Conservation (phyloP, 2,113 vertebrate species). For the Danionella cerebrum region DNA sequence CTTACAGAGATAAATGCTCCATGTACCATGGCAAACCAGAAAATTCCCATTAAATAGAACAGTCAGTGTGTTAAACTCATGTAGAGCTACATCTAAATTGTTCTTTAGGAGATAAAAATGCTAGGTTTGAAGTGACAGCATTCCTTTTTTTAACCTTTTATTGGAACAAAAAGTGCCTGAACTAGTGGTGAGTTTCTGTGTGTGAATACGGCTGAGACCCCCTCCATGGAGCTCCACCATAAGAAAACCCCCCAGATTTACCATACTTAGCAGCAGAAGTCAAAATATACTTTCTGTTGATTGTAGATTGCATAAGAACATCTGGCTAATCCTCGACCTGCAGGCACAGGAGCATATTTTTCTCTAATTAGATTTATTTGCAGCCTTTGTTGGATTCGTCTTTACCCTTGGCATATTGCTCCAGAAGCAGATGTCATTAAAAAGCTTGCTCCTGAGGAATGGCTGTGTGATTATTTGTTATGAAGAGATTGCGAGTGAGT, state of each 20-base stretch:
- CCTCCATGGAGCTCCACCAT: no score
- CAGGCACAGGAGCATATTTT: slow-evolving; percentile 53
- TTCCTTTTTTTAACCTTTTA: no score
- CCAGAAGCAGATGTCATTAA: slow-evolving; percentile 53
- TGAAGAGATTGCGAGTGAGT: slow-evolving; percentile 18
- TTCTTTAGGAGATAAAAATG: no score
- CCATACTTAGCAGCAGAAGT: slow-evolving; percentile 61
- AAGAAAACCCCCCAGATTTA: slow-evolving; percentile 62
- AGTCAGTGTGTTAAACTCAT: no score
- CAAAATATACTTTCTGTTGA: slow-evolving; percentile 65
- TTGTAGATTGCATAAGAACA: slow-evolving; percentile 67
- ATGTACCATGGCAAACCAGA: no score
- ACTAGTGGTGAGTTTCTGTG: no score
- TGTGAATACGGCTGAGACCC: no score
- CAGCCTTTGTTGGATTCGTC: slow-evolving; percentile 48
- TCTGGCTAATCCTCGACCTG: slow-evolving; percentile 64
- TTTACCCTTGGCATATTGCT: slow-evolving; percentile 58
- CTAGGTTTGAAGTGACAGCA: no score
- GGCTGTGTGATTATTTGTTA: slow-evolving; percentile 27
- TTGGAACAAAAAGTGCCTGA: no score
- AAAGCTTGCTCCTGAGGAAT: slow-evolving; percentile 32
- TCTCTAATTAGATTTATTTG: slow-evolving; percentile 63
- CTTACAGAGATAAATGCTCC: no score
- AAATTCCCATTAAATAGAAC: no score
- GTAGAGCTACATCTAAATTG: no score